A percentile compares a stretch with the other conserved stretches of the same genome.
phyloP scores from a whole-genome alignment of 2,888 invertebrate genomes.

The Thyatira batis region DNA sequence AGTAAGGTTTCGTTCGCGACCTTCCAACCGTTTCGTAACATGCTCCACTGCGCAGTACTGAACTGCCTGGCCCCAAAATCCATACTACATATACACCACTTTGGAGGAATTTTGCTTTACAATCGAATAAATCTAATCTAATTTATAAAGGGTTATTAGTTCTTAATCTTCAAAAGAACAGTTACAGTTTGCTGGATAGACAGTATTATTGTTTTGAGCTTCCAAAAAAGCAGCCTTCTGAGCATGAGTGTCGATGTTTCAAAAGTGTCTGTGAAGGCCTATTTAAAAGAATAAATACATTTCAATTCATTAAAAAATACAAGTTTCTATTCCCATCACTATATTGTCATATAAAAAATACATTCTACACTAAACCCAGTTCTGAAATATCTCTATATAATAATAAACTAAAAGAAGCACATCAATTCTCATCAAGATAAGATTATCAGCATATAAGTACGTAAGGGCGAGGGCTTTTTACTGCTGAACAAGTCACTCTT shows the following conservation, averaged over 20 bases:
- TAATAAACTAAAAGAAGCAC: conserved; percentile 3
- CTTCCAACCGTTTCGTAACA: conserved; percentile 34
- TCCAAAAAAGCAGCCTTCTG: too few species aligned
- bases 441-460: conserved; percentile 23
- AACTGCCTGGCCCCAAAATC: neutral
- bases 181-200: neutral
- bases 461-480: conserved; percentile 36
- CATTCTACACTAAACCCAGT: too few species aligned
- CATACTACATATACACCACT: neutral
- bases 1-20: conserved; percentile 52
- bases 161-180: neutral
- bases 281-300: neutral
- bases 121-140: neutral
- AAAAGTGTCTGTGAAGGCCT: too few species aligned
- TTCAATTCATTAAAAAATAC: neutral
- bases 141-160: too few species aligned
- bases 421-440: conserved; percentile 30
- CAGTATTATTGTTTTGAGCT: too few species aligned
- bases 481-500: conserved; percentile 57
- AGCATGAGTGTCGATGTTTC: too few species aligned
- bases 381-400: neutral
- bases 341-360: too few species aligned
- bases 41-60: conserved; percentile 23
- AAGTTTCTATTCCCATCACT: too few species aligned
- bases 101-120: neutral